phyloP scores from a whole-genome alignment of 2,888 invertebrate species.

The Napeogenes inachia region DNA sequence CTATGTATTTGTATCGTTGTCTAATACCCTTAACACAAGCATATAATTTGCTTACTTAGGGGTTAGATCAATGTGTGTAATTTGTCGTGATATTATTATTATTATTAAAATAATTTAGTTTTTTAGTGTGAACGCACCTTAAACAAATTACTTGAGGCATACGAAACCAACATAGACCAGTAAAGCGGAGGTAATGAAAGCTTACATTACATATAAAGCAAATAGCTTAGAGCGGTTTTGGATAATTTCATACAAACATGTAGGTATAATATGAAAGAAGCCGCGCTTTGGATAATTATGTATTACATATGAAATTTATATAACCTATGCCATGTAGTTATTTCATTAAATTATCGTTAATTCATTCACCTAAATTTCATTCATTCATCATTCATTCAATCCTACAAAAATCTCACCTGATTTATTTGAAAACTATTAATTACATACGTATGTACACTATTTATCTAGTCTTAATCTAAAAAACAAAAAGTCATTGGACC shows the following conservation, averaged over 20 bases:
- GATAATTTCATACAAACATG: conserved; percentile 26
- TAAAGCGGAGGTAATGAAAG: conserved; percentile 56
- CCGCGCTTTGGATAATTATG: neutral
- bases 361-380: too few relatives aligned
- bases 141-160: conserved; percentile 43
- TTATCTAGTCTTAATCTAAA: neutral
- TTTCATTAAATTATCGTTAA: too few relatives aligned
- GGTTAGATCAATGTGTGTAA: too few relatives aligned
- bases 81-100: too few relatives aligned
- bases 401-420: neutral
- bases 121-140: conserved; percentile 30
- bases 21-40: too few relatives aligned
- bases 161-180: conserved; percentile 43
- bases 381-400: too few relatives aligned
- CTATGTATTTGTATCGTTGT: too few relatives aligned
- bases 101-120: conserved; percentile 1
- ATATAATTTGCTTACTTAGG: too few relatives aligned
- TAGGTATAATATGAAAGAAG: conserved; percentile 16
- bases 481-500: neutral
- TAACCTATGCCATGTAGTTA: too few relatives aligned
- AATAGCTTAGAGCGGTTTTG: conserved; percentile 42
- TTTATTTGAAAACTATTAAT: neutral
- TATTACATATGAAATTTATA: too few relatives aligned
- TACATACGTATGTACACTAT: neutral
- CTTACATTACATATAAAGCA: conserved; percentile 49